Evolutionary conservation across 2,888 invertebrate species (phyloP), one percentile per base, ranked within the genome.

Genomic region (Drosophila fungiperda): DNA sequence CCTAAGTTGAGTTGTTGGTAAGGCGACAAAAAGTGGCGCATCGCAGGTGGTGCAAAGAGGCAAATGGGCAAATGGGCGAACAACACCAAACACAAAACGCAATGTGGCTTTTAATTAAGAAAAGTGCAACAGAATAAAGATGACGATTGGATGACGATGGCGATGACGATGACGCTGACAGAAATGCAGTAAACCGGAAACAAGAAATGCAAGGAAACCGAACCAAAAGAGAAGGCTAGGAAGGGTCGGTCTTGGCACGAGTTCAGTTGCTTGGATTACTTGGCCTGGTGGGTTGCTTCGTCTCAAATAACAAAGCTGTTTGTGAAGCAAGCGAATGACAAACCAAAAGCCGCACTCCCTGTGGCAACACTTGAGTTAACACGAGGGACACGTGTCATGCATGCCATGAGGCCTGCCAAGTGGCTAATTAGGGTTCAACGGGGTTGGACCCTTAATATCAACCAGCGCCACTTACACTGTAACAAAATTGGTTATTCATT

Each of bases 321-420:
- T 65, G 68, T 55, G 76, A 74, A 42, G 61, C 61, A 68, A 68
- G 55, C 71, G 68, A 73, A 75, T 78, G 75, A 77, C 58, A 78
- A 77, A 71, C 80, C 78, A 50, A 78, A 80, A 73, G 82, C 74
- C 73, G 45, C 76, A 68, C 68, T 68, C 68, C 55, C 55, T 38
- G 38, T 60, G 69, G 74, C 81, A 79, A 83, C 83, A 80, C 84
- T 84, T 78, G 78, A 84, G 80, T 78, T 84, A 84, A 82, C 85
- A 84, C 80, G 84, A 73, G 57, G 67, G 69, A 82, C 80, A 80
- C 80, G 83, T 83, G 83, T 68, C 77, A 61, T 42, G 66, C 40
- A 49, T 42, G 70, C 57, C 73, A 69, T 48, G 59, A 61, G 59
- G 58, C 26, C 71, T 68, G 66, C 45, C 73, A 78, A 80, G 83